A percentile compares a stretch with the other conserved stretches of the same genome.
Conservation (phyloP, 2,113 vertebrate genomes). For the Neotragus pygmaeus region DNA sequence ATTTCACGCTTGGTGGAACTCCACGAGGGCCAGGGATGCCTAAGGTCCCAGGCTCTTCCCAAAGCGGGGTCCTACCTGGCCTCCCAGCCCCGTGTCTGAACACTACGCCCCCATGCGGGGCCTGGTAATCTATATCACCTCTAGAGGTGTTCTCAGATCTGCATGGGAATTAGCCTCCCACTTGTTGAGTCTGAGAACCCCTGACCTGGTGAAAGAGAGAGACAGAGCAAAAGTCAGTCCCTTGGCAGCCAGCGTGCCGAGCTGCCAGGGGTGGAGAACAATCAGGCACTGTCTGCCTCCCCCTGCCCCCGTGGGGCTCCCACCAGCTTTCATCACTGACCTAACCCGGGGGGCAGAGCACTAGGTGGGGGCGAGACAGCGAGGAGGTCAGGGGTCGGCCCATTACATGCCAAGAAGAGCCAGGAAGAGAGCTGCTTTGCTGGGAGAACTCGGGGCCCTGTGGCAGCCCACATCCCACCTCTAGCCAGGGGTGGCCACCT, state of each 20-base stretch:
- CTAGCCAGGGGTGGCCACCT: not conserved
- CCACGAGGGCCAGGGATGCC: not conserved
- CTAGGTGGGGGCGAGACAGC: slow-evolving; percentile 35
- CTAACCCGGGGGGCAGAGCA: slow-evolving; percentile 70
- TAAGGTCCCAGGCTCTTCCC: not conserved
- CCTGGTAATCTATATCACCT: not conserved
- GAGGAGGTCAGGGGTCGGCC: slow-evolving; percentile 79
- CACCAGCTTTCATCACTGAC: slow-evolving; percentile 83
- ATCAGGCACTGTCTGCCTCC: slow-evolving; percentile 79
- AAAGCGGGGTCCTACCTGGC: not conserved
- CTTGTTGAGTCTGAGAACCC: not conserved
- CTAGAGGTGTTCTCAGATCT: not conserved
- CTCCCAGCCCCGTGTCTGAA: not conserved
- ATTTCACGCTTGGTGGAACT: not conserved
- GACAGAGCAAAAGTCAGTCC: not conserved
- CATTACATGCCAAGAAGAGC: slow-evolving; percentile 69
- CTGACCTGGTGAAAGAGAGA: not conserved
- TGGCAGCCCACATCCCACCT: not conserved
- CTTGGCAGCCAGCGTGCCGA: fast-evolving
- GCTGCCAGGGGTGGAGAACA: slow-evolving; percentile 59
- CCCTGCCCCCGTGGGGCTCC: slow-evolving; percentile 43
- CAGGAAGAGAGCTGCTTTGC: slow-evolving; percentile 77
- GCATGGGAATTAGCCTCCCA: not conserved
- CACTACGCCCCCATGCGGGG: fast-evolving
- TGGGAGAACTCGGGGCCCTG: slow-evolving; percentile 20